Evolutionary conservation across 2,797 vertebrate species (phyloP).

Genomic region (Rhynchonycteris naso): DNA sequence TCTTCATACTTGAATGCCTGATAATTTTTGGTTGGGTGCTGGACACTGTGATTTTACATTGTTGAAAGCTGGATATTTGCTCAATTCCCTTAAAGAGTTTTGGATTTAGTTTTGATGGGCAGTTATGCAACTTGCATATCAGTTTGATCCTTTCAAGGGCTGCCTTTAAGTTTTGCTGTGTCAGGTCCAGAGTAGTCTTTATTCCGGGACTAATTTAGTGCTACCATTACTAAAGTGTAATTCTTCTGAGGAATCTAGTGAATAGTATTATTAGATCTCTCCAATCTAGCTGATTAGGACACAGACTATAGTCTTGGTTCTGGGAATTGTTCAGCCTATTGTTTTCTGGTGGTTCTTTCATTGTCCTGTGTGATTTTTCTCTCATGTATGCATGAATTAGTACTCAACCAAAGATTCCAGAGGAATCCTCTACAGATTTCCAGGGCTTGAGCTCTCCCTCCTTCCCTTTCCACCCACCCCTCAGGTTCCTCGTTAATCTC

Average conservation of each 20-base stretch:
- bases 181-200: background rate
- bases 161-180: conserved; percentile 19
- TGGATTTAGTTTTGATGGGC: background rate
- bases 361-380: background rate
- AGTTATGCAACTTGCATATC: background rate
- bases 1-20: background rate
- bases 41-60: background rate
- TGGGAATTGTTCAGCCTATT: background rate
- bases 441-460: background rate
- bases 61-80: background rate
- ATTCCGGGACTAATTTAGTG: conserved; percentile 5
- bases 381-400: background rate
- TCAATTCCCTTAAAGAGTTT: background rate
- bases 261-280: background rate
- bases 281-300: background rate
- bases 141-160: background rate
- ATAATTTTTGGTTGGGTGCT: background rate
- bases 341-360: background rate
- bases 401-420: background rate
- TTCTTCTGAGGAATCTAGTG: background rate
- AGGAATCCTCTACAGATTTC: background rate
- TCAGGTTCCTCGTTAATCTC: background rate
- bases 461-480: background rate
- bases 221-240: background rate
- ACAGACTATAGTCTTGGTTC: background rate